Conservation (phyloP, 2,113 vertebrate genomes). For the Glaucidium brasilianum region DNA sequence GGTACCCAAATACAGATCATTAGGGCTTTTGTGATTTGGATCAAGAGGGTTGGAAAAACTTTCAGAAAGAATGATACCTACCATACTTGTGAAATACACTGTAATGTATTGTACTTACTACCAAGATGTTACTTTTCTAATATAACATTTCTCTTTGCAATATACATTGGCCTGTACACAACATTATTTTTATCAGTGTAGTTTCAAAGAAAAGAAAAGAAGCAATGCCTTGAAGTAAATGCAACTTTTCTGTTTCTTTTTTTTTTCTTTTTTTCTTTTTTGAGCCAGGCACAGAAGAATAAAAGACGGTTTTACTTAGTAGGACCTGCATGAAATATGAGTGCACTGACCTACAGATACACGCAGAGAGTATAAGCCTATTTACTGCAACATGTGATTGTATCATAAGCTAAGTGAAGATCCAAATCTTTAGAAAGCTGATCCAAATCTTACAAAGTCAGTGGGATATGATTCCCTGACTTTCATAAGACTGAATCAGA, state of each 20-base stretch:
- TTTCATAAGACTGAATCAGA: neutral
- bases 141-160: neutral
- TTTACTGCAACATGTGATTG: neutral
- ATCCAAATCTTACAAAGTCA: neutral
- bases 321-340: neutral
- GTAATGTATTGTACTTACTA: neutral
- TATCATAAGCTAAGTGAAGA: neutral
- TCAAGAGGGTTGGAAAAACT: neutral
- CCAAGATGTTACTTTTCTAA: neutral
- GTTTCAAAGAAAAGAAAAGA: neutral
- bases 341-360: neutral
- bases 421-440: neutral
- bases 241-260: rapidly evolving
- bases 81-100: neutral
- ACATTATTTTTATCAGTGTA: neutral
- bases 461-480: neutral
- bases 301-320: neutral
- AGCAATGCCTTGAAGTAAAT: neutral
- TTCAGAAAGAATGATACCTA: neutral
- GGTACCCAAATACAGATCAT: neutral
- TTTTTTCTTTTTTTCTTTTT: neutral
- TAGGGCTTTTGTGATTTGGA: neutral
- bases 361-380: neutral
- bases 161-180: neutral
- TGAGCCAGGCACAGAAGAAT: neutral